Evolutionary conservation across 2,113 vertebrate genomes (phyloP).

Genomic region (Euleptes europaea): DNA sequence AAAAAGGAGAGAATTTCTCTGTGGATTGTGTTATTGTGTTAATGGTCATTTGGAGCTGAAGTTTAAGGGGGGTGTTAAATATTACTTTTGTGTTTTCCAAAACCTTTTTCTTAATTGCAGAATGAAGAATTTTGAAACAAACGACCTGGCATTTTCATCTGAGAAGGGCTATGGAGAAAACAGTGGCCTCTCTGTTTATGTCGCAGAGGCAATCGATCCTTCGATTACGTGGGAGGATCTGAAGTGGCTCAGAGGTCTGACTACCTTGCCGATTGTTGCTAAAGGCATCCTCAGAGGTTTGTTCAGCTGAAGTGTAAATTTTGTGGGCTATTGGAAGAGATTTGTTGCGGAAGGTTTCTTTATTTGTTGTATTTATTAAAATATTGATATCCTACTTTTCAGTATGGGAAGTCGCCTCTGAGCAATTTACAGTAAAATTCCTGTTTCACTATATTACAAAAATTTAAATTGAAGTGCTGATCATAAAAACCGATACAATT

Average conservation of each 20-base stretch:
- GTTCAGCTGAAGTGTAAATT: not conserved
- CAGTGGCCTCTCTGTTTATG: slow-evolving; percentile 90
- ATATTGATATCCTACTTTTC: too few relatives aligned
- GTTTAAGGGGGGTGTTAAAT: not conserved
- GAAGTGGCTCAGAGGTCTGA: slow-evolving; percentile 86
- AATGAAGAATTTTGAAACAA: slow-evolving; percentile 89
- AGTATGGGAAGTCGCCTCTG: too few relatives aligned
- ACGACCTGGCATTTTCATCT: slow-evolving; percentile 83
- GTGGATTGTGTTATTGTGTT: not conserved
- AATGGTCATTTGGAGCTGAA: not conserved
- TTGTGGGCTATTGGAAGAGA: not conserved
- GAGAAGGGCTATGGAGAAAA: slow-evolving; percentile 84
- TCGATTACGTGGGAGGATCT: slow-evolving; percentile 88
- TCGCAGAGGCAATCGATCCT: slow-evolving; percentile 87
- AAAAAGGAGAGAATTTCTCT: not conserved
- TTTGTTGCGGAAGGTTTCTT: not conserved
- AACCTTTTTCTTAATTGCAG: slow-evolving; percentile 64
- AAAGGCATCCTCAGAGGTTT: slow-evolving; percentile 90
- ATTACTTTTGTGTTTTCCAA: not conserved
- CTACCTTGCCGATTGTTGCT: slow-evolving; percentile 84
- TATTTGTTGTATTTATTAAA: too few relatives aligned
- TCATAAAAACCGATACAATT: too few relatives aligned
- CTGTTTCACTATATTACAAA: too few relatives aligned
- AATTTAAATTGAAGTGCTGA: too few relatives aligned
- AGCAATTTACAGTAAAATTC: too few relatives aligned